Evolutionary conservation across 2,888 invertebrate genomes (phyloP).

Genomic region (Eudemis profundana): DNA sequence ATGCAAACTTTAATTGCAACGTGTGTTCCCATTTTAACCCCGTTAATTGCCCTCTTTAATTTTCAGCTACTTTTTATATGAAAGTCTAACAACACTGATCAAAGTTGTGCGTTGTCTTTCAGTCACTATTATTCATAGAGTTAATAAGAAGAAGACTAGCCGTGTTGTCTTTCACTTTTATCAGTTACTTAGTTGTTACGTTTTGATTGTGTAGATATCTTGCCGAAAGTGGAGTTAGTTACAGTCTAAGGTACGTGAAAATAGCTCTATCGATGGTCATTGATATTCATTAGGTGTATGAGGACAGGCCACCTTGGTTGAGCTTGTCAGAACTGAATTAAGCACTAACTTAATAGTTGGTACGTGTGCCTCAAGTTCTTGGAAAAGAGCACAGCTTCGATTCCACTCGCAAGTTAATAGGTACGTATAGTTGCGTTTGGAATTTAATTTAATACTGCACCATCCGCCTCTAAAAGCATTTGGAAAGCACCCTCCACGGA

Average conservation of each 20-base stretch:
- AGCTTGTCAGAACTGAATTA: background rate
- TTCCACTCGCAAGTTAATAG: background rate
- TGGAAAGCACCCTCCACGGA: background rate
- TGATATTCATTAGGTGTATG: background rate
- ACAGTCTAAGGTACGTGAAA: background rate
- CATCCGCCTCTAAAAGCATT: background rate
- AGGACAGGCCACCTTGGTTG: constrained; percentile 2
- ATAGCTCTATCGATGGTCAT: constrained; percentile 2
- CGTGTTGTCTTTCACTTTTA: no score
- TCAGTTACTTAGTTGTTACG: no score
- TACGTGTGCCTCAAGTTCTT: background rate
- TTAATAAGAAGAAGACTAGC: no score
- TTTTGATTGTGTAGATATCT: no score
- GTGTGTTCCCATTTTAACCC: no score
- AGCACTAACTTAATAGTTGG: background rate
- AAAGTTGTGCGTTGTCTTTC: no score
- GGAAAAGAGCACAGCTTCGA: background rate
- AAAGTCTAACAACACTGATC: no score
- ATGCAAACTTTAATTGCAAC: no score
- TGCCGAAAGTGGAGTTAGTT: no score
- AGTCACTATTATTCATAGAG: no score
- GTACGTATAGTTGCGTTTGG: background rate
- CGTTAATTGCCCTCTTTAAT: no score
- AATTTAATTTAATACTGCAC: background rate
- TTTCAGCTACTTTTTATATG: no score